Evolutionary conservation across 2,888 invertebrate species (phyloP), one percentile per base, ranked within the genome.

Genomic region (Diabrotica balteata): DNA sequence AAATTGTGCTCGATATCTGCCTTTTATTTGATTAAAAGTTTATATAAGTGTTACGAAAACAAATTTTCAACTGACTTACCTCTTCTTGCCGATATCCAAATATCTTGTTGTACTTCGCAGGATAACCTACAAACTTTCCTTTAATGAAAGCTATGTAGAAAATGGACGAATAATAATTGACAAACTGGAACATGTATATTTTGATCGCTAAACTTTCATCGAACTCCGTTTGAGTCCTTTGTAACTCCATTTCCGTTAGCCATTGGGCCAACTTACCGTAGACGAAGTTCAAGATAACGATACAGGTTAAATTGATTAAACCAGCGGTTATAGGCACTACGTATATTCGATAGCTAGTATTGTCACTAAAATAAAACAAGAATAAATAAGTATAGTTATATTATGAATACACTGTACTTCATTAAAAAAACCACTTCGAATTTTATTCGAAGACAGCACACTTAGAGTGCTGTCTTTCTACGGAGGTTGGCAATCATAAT

Each of bases 121-220:
- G 94, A 82, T 91, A 90, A 1, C 93, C 93, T 44, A 92, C 89
- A 79, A 93, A 92, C 81, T 93, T 93, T 46, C 90, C 91, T 80
- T 92, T 91, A 65, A 92, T 83, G 79, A 92, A 92, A 10, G 91
- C 91, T 70, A 95, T 93, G 81, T 95, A 96, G 85, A 95, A 93
- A 71, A 95, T 90, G 32, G 93, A 93, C 3, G 93, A 91, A 82
- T 95, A 96, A 83, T 92, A 95, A 84, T 96, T 96, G 75, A 95
- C 91, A 83, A 95, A 95, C 85, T 95, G 94, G 74, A 95, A 91
- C 73, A 94, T 84, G 83, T 94, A 95, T 79, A 95, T 91, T 85
- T 96, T 96, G 74, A 95, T 85, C 4, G 95, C 93, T 63, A 94
- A 86, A 79, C 93, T 93, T 79, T 94, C 93, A 76, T 95, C 95